Conservation (phyloP, 2,113 vertebrate genomes). For the Leptosomus discolor region DNA sequence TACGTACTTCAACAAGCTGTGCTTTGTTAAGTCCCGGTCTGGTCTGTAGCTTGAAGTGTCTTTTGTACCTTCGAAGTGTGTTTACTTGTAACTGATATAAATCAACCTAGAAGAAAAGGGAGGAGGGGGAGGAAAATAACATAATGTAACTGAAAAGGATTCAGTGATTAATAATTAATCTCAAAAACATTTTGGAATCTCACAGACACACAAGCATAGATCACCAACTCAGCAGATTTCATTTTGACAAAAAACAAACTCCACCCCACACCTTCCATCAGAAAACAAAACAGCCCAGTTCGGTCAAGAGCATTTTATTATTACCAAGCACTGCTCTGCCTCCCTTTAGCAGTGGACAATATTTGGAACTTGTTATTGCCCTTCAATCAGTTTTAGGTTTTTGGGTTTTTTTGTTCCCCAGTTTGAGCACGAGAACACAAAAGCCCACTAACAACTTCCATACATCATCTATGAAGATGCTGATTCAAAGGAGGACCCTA, state of each 20-base stretch:
- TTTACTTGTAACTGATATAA: conserved; percentile 86
- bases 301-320: background rate
- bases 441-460: background rate
- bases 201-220: background rate
- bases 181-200: background rate
- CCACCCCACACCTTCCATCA: background rate
- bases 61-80: conserved; percentile 84
- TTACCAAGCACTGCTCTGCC: background rate
- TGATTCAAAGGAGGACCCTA: background rate
- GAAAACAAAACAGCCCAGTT: background rate
- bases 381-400: background rate
- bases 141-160: background rate
- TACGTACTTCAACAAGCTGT: conserved; percentile 83
- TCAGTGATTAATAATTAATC: background rate
- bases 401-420: background rate
- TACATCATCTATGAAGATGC: background rate
- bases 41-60: conserved; percentile 86
- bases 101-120: conserved; percentile 77
- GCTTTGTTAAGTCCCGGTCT: conserved; percentile 87
- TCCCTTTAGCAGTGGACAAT: background rate
- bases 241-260: background rate
- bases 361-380: background rate
- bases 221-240: background rate
- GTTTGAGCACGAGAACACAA: fast-evolving
- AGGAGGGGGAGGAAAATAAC: background rate